Percentiles rank a stretch among this genome's conserved stretches.
Conservation (phyloP, 2,888 invertebrate species). For the Monochamus alternatus region DNA sequence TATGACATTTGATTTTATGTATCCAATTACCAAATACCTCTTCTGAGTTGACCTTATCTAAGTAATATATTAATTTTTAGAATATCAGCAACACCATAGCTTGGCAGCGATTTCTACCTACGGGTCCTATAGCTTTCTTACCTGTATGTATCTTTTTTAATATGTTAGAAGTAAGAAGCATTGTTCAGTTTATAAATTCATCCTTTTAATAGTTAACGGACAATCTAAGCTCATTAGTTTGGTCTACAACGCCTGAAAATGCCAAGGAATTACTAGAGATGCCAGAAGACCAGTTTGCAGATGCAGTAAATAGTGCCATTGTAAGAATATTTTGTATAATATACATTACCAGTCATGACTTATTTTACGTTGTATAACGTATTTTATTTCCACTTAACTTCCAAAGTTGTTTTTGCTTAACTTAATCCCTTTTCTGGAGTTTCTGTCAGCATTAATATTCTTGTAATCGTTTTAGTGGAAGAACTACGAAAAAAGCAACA, state of each 20-base stretch:
- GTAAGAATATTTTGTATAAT: conserved; percentile 70
- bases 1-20: too few relatives aligned
- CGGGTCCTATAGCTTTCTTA: conserved; percentile 93
- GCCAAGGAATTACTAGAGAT: conserved; percentile 83
- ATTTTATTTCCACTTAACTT: too few relatives aligned
- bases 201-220: conserved; percentile 75
- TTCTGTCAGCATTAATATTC: too few relatives aligned
- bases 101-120: conserved; percentile 96
- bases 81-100: conserved; percentile 87
- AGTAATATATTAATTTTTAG: conserved; percentile 55
- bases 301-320: conserved; percentile 89
- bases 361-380: too few relatives aligned
- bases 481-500: conserved; percentile 73
- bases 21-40: too few relatives aligned
- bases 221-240: conserved; percentile 90
- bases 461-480: conserved; percentile 73
- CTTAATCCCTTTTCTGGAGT: too few relatives aligned
- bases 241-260: conserved; percentile 86
- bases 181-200: too few relatives aligned
- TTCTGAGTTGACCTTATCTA: too few relatives aligned
- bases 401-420: too few relatives aligned
- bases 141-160: conserved; percentile 75
- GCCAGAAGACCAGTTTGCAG: conserved; percentile 86
- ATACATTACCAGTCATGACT: background rate
- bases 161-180: background rate